Base-by-base conservation (phyloP, 2,797 vertebrate species). In the Echiichthys vipera region DNA sequence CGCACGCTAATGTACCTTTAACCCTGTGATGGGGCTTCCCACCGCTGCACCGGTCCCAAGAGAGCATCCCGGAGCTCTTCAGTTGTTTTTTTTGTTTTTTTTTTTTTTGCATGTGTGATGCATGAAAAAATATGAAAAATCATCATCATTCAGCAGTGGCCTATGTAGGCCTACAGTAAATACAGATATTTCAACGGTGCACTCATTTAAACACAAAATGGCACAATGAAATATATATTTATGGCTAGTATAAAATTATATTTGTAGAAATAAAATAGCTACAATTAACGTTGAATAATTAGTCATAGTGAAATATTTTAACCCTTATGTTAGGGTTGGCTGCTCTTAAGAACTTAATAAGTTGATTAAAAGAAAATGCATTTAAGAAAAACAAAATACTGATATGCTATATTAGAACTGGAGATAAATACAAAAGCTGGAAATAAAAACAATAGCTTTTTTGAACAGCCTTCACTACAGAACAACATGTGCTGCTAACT, bases 1-100 rank as follows among this genome's bases (percentile, higher is more conserved):
- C 91, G 88, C 87, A 91, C 63, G 46, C 42, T 18, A 0, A 84
- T 77, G 85, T 72, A 92, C 89, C 91, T 93, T 93, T 92, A 90
- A 93, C 92, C 91, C 87, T 55, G 72, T 37, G 71, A 66, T 65
- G 81, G 81, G 3, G 68, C 76, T 90, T 92, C 89, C 84, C 88
- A 90, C 81, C 81, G 5, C 74, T 0, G 49, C 27, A 0, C 42
- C 0, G 79, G 12, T 59, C 87, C 86, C 63, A 0, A 0, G 82
- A 76, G 85, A 77, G 37, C 65, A 24, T 15, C 49, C 24, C 36
- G 1, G 14, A 43, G 42, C 55, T 22, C n/a, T n/a, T n/a, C n/a
- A n/a, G n/a, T n/a, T n/a, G n/a, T n/a, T n/a, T n/a, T n/a, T n/a
- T n/a, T n/a, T n/a, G n/a, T n/a, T n/a, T n/a, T n/a, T n/a, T n/a